Evolutionary conservation across 1,140 invertebrate species (phyloP), one percentile per base, ranked within the genome.

Genomic region (Drosophila parvula): DNA sequence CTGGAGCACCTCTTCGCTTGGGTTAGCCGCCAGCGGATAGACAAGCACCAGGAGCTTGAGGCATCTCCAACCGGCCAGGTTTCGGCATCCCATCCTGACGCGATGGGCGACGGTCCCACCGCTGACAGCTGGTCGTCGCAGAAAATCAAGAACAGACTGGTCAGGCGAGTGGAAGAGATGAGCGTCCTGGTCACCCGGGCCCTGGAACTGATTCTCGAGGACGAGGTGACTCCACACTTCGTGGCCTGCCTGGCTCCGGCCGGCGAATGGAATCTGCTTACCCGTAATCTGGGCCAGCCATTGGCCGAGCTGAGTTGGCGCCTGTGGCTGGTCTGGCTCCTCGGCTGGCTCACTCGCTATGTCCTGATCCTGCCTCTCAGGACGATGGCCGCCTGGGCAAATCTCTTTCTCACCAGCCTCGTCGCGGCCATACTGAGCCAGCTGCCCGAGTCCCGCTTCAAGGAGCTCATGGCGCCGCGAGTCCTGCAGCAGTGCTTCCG

Each of bases 161-260:
- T 57, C 27, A 14, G 14, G 8, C 41, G 50, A 5, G 41, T 88
- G 27, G 76, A 79, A 40, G 51, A 77, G 38, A 74, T 62, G 53
- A 77, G 79, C 40, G 47, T 50, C 6, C 1, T 79, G 1, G 71
- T 88, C 5, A 9, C 58, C 5, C 40, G 41, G 10, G 79, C 76
- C 0, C 5, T 86, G 41, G 59, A 55, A 7, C 28, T 82, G 32
- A 61, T 86, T 12, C 32, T 86, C n/a, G 83, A 88, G 41, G 83
- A 86, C n/a, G 76, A 88, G 10, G 83, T 88, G 10, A 88, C 76
- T 1, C 51, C 76, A 0, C 53, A 77, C 0, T 88, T 86, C 27
- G 76, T 76, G 8, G 64, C 81, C 5, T 61, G 78, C 0, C 57
- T 38, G 0, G n/a, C 50, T 1, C 60, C 67, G 0, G 7, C 22